Conservation (phyloP, 2,113 vertebrate genomes). For the Saguinus midas region DNA sequence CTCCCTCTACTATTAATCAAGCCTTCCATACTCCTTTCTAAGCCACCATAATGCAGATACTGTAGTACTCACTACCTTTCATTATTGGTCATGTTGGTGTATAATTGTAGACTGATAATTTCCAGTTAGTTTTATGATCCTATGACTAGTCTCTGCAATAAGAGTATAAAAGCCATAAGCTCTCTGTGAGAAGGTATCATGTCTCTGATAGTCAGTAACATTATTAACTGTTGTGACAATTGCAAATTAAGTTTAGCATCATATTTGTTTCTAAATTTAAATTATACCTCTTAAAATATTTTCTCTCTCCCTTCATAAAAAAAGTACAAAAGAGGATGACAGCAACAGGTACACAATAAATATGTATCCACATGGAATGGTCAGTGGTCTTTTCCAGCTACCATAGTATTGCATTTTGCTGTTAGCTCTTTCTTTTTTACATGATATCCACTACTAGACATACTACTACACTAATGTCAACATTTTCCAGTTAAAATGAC, state of each 20-base stretch:
- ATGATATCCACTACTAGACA: neutral
- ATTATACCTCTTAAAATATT: neutral
- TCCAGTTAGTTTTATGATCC: slow-evolving; percentile 11
- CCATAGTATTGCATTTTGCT: neutral
- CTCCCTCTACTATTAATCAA: neutral
- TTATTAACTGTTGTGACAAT: neutral
- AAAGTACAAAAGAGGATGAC: neutral
- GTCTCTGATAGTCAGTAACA: slow-evolving; percentile 10
- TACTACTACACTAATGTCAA: neutral
- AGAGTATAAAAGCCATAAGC: slow-evolving; percentile 35
- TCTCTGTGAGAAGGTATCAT: neutral
- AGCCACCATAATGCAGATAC: neutral
- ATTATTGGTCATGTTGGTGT: neutral
- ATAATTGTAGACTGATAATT: slow-evolving; percentile 20
- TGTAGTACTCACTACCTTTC: neutral
- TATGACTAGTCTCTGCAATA: slow-evolving; percentile 36
- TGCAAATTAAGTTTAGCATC: neutral
- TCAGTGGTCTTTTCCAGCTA: neutral
- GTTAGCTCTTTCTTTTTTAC: neutral
- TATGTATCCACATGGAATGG: neutral
- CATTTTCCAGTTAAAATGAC: slow-evolving; percentile 15
- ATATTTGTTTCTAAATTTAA: slow-evolving; percentile 46
- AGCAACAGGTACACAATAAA: slow-evolving; percentile 15
- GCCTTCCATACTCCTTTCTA: neutral
- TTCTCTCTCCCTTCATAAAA: neutral